Conservation (phyloP, 1,140 invertebrate species). For the Drosophila seguyi region DNA sequence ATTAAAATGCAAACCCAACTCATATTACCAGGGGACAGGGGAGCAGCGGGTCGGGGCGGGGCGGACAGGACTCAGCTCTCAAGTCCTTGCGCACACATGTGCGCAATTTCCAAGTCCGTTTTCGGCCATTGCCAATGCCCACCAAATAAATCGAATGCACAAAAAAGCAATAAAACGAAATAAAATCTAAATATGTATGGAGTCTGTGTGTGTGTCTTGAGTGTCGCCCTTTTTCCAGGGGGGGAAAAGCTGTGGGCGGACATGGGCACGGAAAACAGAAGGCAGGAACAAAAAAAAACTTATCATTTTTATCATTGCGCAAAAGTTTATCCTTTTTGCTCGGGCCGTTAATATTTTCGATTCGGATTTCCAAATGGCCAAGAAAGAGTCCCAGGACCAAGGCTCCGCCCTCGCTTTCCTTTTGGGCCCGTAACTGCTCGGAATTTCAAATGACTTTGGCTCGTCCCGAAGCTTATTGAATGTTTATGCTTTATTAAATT, state of each 20-base stretch:
- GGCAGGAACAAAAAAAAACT: slow-evolving; percentile 62
- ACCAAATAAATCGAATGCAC: slow-evolving; percentile 82
- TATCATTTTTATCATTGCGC: slow-evolving; percentile 84
- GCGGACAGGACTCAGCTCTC: slow-evolving; percentile 42
- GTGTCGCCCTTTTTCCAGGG: slow-evolving; percentile 64
- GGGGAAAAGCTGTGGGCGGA: slow-evolving; percentile 10
- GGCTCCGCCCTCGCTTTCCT: slow-evolving; percentile 5
- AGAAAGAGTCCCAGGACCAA: slow-evolving; percentile 33
- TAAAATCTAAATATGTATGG: slow-evolving; percentile 81
- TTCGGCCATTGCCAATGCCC: slow-evolving; percentile 74
- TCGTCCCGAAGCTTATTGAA: slow-evolving; percentile 76
- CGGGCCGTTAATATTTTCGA: slow-evolving; percentile 78
- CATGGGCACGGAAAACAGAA: slow-evolving; percentile 34
- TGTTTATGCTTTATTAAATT: slow-evolving; percentile 84
- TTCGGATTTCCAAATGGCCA: slow-evolving; percentile 69
- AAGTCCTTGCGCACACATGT: slow-evolving; percentile 81
- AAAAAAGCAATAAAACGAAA: slow-evolving; percentile 84
- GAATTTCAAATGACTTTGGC: slow-evolving; percentile 80
- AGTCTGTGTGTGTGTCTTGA: slow-evolving; percentile 32
- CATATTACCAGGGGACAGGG: slow-evolving; percentile 60
- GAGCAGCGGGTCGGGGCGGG: not conserved
- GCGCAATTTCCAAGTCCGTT: slow-evolving; percentile 83
- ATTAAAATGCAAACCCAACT: slow-evolving; percentile 84
- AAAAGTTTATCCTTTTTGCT: slow-evolving; percentile 82
- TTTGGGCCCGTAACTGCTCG: slow-evolving; percentile 59